These are phyloP conservation scores for Polydrusus cervinus DNA, from an alignment of 2,888 invertebrate genomes.

Conservation along the genomic window DNA sequence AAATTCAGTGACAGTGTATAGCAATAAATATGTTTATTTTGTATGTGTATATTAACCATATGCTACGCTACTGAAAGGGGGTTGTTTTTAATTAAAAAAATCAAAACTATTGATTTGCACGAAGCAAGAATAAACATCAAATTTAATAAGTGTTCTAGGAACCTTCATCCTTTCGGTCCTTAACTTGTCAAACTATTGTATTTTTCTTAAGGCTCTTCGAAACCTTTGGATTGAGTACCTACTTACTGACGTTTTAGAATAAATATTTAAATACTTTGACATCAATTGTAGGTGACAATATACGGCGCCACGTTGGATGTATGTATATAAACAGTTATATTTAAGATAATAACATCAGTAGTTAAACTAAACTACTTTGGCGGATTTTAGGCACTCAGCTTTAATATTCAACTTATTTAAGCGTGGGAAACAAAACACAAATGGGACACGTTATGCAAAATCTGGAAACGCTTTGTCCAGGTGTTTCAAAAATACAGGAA, in stretches of 20 bases:
- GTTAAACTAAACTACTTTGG: conserved; percentile 25
- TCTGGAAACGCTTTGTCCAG: conserved; percentile 39
- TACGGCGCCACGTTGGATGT: conserved; percentile 30
- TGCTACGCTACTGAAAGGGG: too few relatives aligned
- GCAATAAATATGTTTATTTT: too few relatives aligned
- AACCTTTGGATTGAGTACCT: conserved; percentile 26
- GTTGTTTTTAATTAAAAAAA: too few relatives aligned
- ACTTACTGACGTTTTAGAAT: conserved; percentile 36
- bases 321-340: conserved; percentile 23
- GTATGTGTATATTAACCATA: too few relatives aligned
- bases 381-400: conserved; percentile 35
- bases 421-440: conserved; percentile 39
- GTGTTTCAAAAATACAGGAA: conserved; percentile 30
- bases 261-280: conserved; percentile 42
- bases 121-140: conserved; percentile 14
- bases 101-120: not conserved
- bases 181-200: conserved; percentile 39
- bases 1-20: too few relatives aligned
- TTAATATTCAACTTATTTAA: not conserved
- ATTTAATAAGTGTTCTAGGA: conserved; percentile 28
- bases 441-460: conserved; percentile 17
- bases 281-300: conserved; percentile 9
- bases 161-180: conserved; percentile 24
- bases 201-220: conserved; percentile 25
- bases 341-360: conserved; percentile 19